These are phyloP conservation scores for Dendropsophus ebraccatus DNA, from an alignment of 2,113 vertebrate genomes.

Conservation along the genomic window DNA sequence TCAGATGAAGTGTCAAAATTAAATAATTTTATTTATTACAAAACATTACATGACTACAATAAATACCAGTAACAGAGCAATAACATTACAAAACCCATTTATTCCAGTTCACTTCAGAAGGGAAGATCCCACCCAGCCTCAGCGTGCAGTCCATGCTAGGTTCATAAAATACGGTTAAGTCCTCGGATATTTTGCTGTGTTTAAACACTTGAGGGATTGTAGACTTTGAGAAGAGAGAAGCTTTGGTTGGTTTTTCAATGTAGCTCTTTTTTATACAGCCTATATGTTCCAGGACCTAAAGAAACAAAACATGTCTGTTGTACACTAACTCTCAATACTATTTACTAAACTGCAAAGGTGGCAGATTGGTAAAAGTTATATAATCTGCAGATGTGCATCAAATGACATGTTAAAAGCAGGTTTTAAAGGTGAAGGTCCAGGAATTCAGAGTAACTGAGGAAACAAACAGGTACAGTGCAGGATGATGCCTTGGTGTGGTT, in stretches of 20 bases:
- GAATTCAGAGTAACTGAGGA: too few species aligned
- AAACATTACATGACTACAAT: not conserved
- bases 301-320: not conserved
- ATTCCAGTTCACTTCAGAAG: constrained; percentile 89
- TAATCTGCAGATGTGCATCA: too few species aligned
- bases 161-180: constrained; percentile 77
- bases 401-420: too few species aligned
- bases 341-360: not conserved
- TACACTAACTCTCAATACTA: not conserved
- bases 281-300: constrained; percentile 80
- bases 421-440: too few species aligned
- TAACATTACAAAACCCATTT: constrained; percentile 66
- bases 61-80: not conserved
- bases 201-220: constrained; percentile 2
- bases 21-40: not conserved
- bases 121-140: constrained; percentile 82
- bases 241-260: constrained; percentile 64
- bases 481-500: too few species aligned
- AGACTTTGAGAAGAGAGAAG: constrained; percentile 78
- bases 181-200: constrained; percentile 49
- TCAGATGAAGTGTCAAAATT: not conserved
- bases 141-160: constrained; percentile 86
- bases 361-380: too few species aligned
- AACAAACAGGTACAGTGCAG: too few species aligned
- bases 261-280: constrained; percentile 80